A percentile compares a stretch with the other conserved stretches of the same genome.
These are phyloP conservation scores for Rhipidura dahli DNA, from an alignment of 2,113 vertebrate genomes.

Conservation along the genomic window DNA sequence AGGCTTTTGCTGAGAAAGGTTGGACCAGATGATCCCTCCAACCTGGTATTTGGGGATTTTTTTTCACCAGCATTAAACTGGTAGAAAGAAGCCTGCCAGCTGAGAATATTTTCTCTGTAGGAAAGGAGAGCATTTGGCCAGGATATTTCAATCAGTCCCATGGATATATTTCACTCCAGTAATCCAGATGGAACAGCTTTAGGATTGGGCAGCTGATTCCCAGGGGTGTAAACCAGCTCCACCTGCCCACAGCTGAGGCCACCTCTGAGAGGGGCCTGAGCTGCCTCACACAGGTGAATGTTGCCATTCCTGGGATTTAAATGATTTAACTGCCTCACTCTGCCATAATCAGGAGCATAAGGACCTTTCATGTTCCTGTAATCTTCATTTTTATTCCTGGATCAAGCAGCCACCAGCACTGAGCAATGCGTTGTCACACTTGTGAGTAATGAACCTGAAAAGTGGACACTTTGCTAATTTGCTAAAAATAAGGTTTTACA, in stretches of 20 bases:
- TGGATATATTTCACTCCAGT: not conserved
- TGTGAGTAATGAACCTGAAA: conserved; percentile 17
- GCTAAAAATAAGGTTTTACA: conserved; percentile 48
- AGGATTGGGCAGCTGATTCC: not conserved
- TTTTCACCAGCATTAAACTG: not conserved
- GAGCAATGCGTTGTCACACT: not conserved
- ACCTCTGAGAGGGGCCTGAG: not conserved
- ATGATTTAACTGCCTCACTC: not conserved
- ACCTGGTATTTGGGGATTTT: not conserved
- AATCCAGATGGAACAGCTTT: not conserved
- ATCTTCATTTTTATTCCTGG: conserved; percentile 6
- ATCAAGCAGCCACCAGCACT: not conserved
- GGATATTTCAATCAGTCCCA: not conserved
- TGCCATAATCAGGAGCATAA: not conserved
- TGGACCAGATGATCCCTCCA: not conserved
- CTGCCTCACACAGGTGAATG: not conserved
- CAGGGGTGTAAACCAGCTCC: not conserved
- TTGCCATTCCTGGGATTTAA: not conserved
- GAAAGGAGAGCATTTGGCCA: not conserved
- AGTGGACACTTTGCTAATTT: not conserved
- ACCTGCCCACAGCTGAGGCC: not conserved
- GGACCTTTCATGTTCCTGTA: not conserved
- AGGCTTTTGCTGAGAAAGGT: not conserved
- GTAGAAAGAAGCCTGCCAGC: fast-evolving
- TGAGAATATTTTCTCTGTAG: not conserved